Percentiles rank a stretch among this genome's conserved stretches.
Conservation (phyloP, 2,797 vertebrate genomes). For the Alosa sapidissima region DNA sequence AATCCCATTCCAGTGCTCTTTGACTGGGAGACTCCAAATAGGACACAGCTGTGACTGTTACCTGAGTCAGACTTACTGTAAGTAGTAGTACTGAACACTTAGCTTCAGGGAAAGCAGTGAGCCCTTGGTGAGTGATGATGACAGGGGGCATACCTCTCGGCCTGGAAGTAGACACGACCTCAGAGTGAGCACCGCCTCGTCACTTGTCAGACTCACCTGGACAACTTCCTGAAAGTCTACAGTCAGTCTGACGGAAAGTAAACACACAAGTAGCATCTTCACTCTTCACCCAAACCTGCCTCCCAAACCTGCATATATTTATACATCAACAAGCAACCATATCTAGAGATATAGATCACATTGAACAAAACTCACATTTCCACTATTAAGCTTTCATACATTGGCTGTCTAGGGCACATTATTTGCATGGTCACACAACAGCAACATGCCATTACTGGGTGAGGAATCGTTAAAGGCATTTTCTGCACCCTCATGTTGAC, state of each 20-base stretch:
- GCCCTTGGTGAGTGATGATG: not conserved
- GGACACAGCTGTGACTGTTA: not conserved
- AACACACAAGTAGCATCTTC: not conserved
- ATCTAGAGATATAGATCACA: not conserved
- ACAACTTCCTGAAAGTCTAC: not conserved
- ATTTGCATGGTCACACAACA: constrained; percentile 1
- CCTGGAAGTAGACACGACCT: not conserved
- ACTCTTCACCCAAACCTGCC: not conserved
- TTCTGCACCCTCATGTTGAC: not conserved
- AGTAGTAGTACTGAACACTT: not conserved
- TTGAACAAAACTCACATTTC: not conserved
- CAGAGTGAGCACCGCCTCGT: not conserved
- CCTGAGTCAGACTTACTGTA: not conserved
- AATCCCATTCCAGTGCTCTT: not conserved
- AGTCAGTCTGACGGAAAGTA: not conserved
- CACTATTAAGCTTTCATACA: not conserved
- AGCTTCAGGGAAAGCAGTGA: not conserved
- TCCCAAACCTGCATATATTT: not conserved
- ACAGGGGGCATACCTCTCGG: not conserved
- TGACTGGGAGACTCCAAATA: not conserved
- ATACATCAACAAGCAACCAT: not conserved
- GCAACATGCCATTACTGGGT: not conserved
- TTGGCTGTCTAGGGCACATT: not conserved
- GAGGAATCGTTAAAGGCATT: not conserved
- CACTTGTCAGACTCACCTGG: not conserved